Percentiles rank a stretch among this genome's conserved stretches.
These are phyloP conservation scores for Acanthosepion esculentum DNA, from an alignment of 2,888 invertebrate species.

Conservation along the genomic window DNA sequence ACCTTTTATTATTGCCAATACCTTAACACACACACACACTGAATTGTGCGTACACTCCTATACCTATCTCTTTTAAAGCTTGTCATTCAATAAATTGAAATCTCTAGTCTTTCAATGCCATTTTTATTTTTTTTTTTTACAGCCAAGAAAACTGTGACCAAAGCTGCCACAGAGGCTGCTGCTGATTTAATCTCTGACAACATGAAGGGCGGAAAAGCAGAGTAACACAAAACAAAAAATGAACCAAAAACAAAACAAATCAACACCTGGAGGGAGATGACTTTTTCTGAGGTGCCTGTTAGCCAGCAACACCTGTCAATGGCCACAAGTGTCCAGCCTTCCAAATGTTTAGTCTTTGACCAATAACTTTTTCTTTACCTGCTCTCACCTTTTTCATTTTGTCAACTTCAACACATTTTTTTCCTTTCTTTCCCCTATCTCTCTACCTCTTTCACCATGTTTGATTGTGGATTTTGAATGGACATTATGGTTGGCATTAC, in stretches of 20 bases:
- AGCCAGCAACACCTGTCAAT: neutral
- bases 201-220: conserved; percentile 8
- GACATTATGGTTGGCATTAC: conserved; percentile 33
- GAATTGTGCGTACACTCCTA: no score
- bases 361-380: neutral
- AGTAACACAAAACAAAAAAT: neutral
- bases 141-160: conserved; percentile 40
- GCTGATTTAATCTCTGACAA: conserved; percentile 17
- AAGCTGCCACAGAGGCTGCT: conserved; percentile 45
- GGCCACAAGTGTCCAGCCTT: conserved; percentile 46
- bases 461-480: conserved; percentile 34
- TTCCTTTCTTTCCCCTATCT: neutral
- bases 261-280: conserved; percentile 40
- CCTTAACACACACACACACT: no score
- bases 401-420: conserved; percentile 38
- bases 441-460: neutral
- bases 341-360: neutral
- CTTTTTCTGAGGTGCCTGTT: conserved; percentile 33
- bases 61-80: no score
- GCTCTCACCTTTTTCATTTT: neutral
- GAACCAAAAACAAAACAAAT: neutral
- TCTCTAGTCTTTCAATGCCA: no score
- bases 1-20: no score
- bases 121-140: neutral
- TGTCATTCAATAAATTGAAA: no score